These are phyloP conservation scores for Cyrtodaria siliqua DNA, from an alignment of 2,888 invertebrate species.

Conservation along the genomic window DNA sequence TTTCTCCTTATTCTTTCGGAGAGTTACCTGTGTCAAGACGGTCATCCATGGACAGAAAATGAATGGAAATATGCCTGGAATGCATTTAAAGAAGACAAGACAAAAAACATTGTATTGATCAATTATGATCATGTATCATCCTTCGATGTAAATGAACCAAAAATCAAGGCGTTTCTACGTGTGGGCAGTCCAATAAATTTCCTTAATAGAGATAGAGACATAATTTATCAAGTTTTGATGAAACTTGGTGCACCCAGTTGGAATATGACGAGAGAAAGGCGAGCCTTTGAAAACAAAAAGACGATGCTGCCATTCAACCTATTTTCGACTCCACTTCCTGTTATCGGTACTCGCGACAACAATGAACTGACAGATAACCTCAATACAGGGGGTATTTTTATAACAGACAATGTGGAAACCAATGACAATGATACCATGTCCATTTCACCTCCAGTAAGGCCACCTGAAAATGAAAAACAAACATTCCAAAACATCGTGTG, in stretches of 20 bases:
- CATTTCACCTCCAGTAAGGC: too few relatives aligned
- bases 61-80: constrained; percentile 49
- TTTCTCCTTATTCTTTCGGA: constrained; percentile 37
- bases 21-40: constrained; percentile 23
- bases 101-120: constrained; percentile 30
- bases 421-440: too few relatives aligned
- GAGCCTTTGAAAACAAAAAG: too few relatives aligned
- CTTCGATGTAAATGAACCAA: constrained; percentile 21
- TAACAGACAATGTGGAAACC: too few relatives aligned
- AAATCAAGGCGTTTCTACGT: constrained; percentile 39
- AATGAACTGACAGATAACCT: too few relatives aligned
- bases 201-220: constrained; percentile 22
- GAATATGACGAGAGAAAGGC: too few relatives aligned
- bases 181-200: constrained; percentile 36
- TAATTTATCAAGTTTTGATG: constrained; percentile 24
- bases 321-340: too few relatives aligned
- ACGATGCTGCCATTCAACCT: too few relatives aligned
- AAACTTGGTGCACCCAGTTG: constrained; percentile 32
- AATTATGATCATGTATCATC: constrained; percentile 42
- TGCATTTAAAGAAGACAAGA: constrained; percentile 13
- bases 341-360: too few relatives aligned
- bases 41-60: constrained; percentile 26
- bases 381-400: too few relatives aligned
- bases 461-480: too few relatives aligned
- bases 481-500: too few relatives aligned